These are phyloP conservation scores for Ochropacha duplaris DNA, from an alignment of 2,888 invertebrate genomes.

Conservation along the genomic window DNA sequence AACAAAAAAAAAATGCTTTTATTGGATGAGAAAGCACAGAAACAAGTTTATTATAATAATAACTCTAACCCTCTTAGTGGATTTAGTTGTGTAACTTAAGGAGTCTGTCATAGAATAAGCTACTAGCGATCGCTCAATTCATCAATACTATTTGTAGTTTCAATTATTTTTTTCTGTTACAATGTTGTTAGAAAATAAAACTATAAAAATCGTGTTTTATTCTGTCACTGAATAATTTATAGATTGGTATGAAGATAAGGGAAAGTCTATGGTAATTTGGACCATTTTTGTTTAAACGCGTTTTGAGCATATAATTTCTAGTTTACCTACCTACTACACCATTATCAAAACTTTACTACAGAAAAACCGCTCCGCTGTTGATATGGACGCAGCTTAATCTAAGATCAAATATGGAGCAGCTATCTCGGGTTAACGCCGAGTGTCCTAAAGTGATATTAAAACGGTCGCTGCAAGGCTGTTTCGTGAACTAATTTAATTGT, in stretches of 20 bases:
- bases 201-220: no score
- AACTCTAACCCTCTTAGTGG: not conserved
- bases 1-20: slow-evolving; percentile 1
- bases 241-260: no score
- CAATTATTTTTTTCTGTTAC: no score
- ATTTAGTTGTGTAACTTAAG: not conserved
- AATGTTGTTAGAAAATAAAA: no score
- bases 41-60: not conserved
- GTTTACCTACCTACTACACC: no score
- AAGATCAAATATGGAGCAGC: not conserved
- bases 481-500: not conserved
- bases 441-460: not conserved
- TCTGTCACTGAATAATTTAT: no score
- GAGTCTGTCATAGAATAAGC: not conserved
- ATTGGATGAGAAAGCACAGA: not conserved
- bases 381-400: not conserved
- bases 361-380: not conserved
- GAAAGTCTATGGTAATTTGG: no score
- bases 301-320: no score
- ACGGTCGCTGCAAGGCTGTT: not conserved
- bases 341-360: no score
- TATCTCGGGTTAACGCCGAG: not conserved
- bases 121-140: not conserved
- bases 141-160: no score
- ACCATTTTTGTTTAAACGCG: no score